These are phyloP conservation scores for Tenebrio molitor DNA, from an alignment of 1,140 invertebrate species.

Conservation along the genomic window DNA sequence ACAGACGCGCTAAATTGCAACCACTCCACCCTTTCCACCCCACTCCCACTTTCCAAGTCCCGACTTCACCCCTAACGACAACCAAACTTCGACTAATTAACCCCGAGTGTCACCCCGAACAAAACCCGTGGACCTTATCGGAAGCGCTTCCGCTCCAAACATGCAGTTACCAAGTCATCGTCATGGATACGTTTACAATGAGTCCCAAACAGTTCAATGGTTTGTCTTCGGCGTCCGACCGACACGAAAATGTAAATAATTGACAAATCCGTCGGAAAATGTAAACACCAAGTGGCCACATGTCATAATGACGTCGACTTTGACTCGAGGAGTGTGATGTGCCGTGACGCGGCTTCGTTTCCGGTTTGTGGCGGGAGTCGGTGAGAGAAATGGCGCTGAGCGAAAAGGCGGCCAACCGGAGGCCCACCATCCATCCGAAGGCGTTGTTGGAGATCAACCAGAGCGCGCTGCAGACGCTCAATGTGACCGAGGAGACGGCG, in stretches of 20 bases:
- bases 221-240: neutral
- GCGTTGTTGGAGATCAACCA: conserved; percentile 12
- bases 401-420: neutral
- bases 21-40: no score
- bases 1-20: no score
- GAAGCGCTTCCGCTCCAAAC: neutral
- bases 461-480: neutral
- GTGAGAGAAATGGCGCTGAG: conserved; percentile 7
- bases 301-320: conserved; percentile 15
- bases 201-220: conserved; percentile 4
- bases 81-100: no score
- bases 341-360: conserved; percentile 9
- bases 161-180: conserved; percentile 21
- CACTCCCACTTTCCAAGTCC: no score
- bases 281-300: conserved; percentile 7
- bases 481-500: neutral
- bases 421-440: neutral
- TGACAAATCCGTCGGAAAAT: conserved; percentile 10
- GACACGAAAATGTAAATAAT: conserved; percentile 29
- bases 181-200: conserved; percentile 44
- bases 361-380: conserved; percentile 21
- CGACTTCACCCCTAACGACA: no score
- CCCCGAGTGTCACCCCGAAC: no score
- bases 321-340: conserved; percentile 12
- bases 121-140: neutral